phyloP scores from a whole-genome alignment of 2,113 vertebrate species.

The Thunnus maccoyii region DNA sequence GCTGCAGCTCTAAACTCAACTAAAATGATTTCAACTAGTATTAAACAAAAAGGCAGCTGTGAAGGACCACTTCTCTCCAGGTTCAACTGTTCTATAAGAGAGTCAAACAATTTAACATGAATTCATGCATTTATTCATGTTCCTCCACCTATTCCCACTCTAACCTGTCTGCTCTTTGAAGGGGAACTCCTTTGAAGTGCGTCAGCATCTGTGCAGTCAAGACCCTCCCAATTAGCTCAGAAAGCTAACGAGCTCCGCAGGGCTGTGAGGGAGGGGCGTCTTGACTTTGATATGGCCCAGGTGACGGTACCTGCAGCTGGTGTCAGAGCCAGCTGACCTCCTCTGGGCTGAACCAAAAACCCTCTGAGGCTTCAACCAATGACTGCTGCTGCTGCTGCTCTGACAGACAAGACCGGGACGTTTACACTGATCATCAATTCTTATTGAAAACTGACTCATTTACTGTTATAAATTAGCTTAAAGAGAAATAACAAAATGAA shows the following conservation, averaged over 20 bases:
- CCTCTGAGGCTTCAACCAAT: not conserved
- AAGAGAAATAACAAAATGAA: conserved; percentile 24
- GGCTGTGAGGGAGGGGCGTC: conserved; percentile 24
- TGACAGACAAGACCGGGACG: not conserved
- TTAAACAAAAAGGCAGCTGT: not conserved
- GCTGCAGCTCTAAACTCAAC: no score
- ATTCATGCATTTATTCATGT: conserved; percentile 49
- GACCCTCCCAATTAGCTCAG: conserved; percentile 52
- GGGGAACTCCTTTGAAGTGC: conserved; percentile 75
- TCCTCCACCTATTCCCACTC: conserved; percentile 44
- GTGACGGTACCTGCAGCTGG: conserved; percentile 36
- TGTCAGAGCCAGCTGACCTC: conserved; percentile 26
- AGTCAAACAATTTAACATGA: conserved; percentile 19
- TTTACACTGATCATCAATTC: not conserved
- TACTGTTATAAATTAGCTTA: not conserved
- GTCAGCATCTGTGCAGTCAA: conserved; percentile 70
- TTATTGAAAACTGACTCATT: not conserved
- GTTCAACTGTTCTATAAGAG: not conserved
- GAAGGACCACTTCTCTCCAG: not conserved
- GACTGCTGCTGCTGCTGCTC: not conserved
- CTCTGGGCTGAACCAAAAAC: conserved; percentile 25
- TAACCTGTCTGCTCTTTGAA: conserved; percentile 65
- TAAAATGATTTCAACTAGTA: not conserved
- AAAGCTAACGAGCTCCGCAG: conserved; percentile 66
- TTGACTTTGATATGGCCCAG: conserved; percentile 49